Percentiles rank a stretch among this genome's conserved stretches.
phyloP scores from a whole-genome alignment of 2,113 vertebrate species.

The Myxocyprinus asiaticus region DNA sequence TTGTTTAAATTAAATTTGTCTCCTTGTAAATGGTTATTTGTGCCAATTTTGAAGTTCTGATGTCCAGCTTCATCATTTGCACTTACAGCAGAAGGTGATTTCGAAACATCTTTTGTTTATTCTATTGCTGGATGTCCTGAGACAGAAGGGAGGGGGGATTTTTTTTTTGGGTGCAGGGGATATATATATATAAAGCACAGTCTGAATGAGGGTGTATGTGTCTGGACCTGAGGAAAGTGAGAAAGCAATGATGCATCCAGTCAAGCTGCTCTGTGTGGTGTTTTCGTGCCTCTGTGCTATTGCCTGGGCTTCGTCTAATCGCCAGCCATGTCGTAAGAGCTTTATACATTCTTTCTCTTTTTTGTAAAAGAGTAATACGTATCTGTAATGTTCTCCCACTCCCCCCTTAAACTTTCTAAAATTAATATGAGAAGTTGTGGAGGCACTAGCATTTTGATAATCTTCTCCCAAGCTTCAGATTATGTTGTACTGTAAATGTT shows the following conservation, averaged over 20 bases:
- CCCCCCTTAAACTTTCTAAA: too few species aligned
- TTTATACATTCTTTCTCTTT: neutral
- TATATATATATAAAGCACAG: slow-evolving; percentile 39
- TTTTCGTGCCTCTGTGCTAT: slow-evolving; percentile 48
- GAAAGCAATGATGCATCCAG: slow-evolving; percentile 39
- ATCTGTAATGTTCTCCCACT: too few species aligned
- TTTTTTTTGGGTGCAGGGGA: neutral
- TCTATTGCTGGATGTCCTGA: slow-evolving; percentile 8
- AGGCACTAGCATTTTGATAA: too few species aligned
- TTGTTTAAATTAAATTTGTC: slow-evolving; percentile 35
- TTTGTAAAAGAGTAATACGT: neutral
- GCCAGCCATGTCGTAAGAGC: slow-evolving; percentile 51
- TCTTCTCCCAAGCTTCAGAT: too few species aligned
- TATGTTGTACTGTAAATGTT: neutral
- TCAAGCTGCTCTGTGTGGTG: slow-evolving; percentile 50
- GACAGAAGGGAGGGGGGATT: neutral
- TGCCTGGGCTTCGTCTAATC: slow-evolving; percentile 45
- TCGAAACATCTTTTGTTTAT: slow-evolving; percentile 27
- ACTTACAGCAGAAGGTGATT: slow-evolving; percentile 20
- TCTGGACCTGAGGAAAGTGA: slow-evolving; percentile 25
- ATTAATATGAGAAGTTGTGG: too few species aligned
- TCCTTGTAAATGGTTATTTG: neutral
- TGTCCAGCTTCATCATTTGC: neutral
- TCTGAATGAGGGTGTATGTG: neutral
- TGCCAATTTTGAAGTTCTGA: neutral